A percentile compares a stretch with the other conserved stretches of the same genome.
These are phyloP conservation scores for Idris sp. DNA, from an alignment of 1,140 invertebrate genomes.

Conservation along the genomic window DNA sequence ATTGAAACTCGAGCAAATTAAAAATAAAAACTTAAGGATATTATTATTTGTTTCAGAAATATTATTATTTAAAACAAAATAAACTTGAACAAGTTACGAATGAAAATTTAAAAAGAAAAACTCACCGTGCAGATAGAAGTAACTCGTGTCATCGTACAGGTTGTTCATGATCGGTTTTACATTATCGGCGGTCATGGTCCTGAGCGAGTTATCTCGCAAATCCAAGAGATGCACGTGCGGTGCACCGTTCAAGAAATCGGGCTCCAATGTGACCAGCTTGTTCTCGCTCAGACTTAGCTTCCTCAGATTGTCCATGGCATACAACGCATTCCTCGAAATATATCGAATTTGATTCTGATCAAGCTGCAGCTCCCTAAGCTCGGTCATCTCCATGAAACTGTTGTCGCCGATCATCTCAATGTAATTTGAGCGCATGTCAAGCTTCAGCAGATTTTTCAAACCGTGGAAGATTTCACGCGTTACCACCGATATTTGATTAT, in stretches of 20 bases:
- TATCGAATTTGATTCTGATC: constrained; percentile 84
- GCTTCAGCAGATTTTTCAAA: constrained; percentile 81
- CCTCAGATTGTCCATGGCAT: constrained; percentile 83
- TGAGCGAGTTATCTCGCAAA: constrained; percentile 84
- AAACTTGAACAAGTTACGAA: too few relatives aligned
- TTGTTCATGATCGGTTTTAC: constrained; percentile 86
- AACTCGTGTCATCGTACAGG: constrained; percentile 84
- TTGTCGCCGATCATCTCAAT: constrained; percentile 85
- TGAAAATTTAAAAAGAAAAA: constrained; percentile 53
- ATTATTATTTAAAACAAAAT: too few relatives aligned
- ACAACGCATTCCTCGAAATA: constrained; percentile 85
- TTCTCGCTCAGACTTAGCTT: constrained; percentile 85
- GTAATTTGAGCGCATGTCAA: constrained; percentile 84
- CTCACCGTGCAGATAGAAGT: constrained; percentile 87
- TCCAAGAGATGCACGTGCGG: constrained; percentile 84
- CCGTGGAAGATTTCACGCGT: constrained; percentile 85
- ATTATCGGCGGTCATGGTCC: constrained; percentile 85
- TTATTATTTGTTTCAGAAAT: too few relatives aligned
- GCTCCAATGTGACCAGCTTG: constrained; percentile 82
- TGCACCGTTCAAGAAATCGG: constrained; percentile 82
- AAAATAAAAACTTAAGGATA: too few relatives aligned
- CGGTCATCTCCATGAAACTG: constrained; percentile 85
- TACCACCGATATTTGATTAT: constrained; percentile 84
- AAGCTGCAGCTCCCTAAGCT: constrained; percentile 84
- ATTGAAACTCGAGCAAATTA: constrained; percentile 1